Conservation (phyloP, 2,888 invertebrate genomes). For the Athripsodes cinereus region DNA sequence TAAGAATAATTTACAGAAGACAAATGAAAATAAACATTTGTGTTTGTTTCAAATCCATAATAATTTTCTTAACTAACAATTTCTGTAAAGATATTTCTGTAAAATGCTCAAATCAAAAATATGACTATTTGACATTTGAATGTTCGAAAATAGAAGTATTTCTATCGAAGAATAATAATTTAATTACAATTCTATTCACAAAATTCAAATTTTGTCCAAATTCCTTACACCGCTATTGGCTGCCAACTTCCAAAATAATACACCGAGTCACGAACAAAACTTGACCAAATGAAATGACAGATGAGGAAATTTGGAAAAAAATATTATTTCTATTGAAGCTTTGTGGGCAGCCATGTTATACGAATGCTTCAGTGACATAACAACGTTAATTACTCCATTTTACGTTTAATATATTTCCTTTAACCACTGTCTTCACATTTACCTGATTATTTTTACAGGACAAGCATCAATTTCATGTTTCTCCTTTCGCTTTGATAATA, state of each 20-base stretch:
- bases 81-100: too few species aligned
- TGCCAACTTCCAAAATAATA: background rate
- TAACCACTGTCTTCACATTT: background rate
- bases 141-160: too few species aligned
- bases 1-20: too few species aligned
- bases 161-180: too few species aligned
- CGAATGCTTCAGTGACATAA: background rate
- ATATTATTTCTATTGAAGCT: background rate
- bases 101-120: too few species aligned
- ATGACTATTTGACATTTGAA: too few species aligned
- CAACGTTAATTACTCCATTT: background rate
- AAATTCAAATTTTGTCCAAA: background rate
- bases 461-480: conserved; percentile 12
- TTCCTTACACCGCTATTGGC: background rate
- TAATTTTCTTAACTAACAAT: too few species aligned
- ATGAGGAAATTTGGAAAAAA: background rate
- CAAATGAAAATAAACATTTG: too few species aligned
- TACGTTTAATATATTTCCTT: background rate
- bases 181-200: background rate
- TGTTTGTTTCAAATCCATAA: too few species aligned
- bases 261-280: background rate
- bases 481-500: conserved; percentile 24
- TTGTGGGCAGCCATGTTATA: background rate
- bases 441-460: conserved; percentile 16
- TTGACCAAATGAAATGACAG: background rate